Conservation (phyloP, 2,888 invertebrate genomes). For the Acrobasis repandana region DNA sequence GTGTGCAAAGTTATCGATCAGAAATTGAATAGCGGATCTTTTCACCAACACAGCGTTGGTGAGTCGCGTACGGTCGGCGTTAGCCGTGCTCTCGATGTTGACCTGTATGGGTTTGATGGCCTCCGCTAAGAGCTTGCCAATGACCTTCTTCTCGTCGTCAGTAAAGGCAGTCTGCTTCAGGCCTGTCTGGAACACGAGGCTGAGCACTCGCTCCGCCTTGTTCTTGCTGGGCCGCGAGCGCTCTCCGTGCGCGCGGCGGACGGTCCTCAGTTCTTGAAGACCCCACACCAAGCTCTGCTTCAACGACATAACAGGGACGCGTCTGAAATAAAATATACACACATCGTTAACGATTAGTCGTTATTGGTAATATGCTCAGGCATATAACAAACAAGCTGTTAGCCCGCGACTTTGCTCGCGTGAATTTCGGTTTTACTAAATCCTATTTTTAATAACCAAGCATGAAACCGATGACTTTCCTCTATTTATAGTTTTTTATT, state of each 20-base stretch:
- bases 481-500: too few species aligned
- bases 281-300: slow-evolving; percentile 4
- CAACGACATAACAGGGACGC: neutral
- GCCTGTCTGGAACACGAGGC: neutral
- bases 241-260: slow-evolving; percentile 1
- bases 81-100: neutral
- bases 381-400: neutral
- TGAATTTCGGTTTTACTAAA: too few species aligned
- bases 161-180: neutral
- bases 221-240: neutral
- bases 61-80: slow-evolving; percentile 7
- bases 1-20: slow-evolving; percentile 3
- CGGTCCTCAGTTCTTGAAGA: slow-evolving; percentile 4
- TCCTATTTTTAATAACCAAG: too few species aligned
- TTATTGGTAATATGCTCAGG: neutral
- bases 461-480: too few species aligned
- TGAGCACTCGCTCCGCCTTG: neutral
- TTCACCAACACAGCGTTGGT: slow-evolving; percentile 8
- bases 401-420: too few species aligned
- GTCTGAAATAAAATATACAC: neutral
- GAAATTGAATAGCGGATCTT: slow-evolving; percentile 16
- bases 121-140: neutral
- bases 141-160: neutral
- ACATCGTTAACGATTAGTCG: neutral
- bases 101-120: neutral